Percentiles rank a stretch among this genome's conserved stretches.
phyloP scores from a whole-genome alignment of 2,888 invertebrate species.

The Plemyria rubiginata region DNA sequence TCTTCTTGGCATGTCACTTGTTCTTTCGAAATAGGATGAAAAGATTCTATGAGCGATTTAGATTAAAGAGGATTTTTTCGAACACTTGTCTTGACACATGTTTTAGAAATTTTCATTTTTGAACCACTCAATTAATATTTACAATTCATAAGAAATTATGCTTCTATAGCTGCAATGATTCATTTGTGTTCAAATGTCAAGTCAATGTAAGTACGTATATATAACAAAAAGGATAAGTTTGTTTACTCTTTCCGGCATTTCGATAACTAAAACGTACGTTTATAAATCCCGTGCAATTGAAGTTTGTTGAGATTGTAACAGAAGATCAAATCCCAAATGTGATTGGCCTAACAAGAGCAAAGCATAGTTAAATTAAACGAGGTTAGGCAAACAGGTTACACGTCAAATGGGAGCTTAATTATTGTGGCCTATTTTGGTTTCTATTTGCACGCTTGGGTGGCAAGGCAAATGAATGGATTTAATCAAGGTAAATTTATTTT shows the following conservation, averaged over 20 bases:
- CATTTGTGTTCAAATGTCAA: too few relatives aligned
- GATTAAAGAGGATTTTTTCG: too few relatives aligned
- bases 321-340: constrained; percentile 34
- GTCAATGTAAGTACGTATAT: too few relatives aligned
- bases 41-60: too few relatives aligned
- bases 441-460: constrained; percentile 18
- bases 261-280: neutral
- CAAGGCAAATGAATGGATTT: constrained; percentile 9
- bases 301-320: constrained; percentile 23
- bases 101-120: too few relatives aligned
- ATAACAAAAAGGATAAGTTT: too few relatives aligned
- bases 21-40: too few relatives aligned
- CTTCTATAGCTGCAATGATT: too few relatives aligned
- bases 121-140: too few relatives aligned
- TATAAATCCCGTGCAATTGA: constrained; percentile 18
- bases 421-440: constrained; percentile 36
- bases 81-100: too few relatives aligned
- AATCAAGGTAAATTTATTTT: constrained; percentile 2
- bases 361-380: constrained; percentile 41
- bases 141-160: too few relatives aligned
- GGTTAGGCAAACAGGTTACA: constrained; percentile 40
- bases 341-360: constrained; percentile 37
- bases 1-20: too few relatives aligned
- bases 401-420: constrained; percentile 35
- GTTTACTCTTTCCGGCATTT: neutral